These are phyloP conservation scores for Podilymbus podiceps DNA, from an alignment of 2,113 vertebrate genomes.

Conservation along the genomic window DNA sequence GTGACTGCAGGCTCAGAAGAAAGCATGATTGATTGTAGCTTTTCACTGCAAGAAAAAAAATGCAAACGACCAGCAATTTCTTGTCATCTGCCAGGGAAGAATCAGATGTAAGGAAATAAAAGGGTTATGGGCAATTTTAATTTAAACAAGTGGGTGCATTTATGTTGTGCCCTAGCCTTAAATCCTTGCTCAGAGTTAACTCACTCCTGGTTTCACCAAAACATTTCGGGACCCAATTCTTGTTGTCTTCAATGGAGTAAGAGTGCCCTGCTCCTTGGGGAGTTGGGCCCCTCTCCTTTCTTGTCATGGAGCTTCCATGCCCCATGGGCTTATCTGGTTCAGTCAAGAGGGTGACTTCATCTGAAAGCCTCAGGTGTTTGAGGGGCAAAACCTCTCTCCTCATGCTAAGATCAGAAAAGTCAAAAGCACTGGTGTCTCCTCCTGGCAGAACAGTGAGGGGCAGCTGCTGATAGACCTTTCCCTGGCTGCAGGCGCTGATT, in stretches of 20 bases:
- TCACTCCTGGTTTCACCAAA: neutral
- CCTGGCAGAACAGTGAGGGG: neutral
- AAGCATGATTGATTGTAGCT: constrained; percentile 35
- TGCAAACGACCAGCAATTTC: constrained; percentile 38
- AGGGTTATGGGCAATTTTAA: constrained; percentile 57
- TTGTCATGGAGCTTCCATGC: neutral
- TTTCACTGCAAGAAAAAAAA: constrained; percentile 50
- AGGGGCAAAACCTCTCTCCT: neutral
- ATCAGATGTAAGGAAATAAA: constrained; percentile 62
- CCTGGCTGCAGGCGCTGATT: neutral
- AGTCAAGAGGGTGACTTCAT: neutral
- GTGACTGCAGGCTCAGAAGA: constrained; percentile 49
- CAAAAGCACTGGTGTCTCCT: neutral
- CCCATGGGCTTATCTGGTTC: neutral
- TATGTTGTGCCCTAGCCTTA: neutral
- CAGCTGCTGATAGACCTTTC: neutral
- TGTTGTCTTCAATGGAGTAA: neutral
- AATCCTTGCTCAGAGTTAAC: neutral
- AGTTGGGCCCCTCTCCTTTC: neutral
- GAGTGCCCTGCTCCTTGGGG: accelerated
- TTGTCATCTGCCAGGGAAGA: constrained; percentile 47
- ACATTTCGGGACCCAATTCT: neutral
- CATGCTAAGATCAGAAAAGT: neutral
- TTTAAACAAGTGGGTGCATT: constrained; percentile 49
- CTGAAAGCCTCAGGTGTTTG: neutral